Evolutionary conservation across 1,140 invertebrate species (phyloP).

Genomic region (Micrasema minimum): DNA sequence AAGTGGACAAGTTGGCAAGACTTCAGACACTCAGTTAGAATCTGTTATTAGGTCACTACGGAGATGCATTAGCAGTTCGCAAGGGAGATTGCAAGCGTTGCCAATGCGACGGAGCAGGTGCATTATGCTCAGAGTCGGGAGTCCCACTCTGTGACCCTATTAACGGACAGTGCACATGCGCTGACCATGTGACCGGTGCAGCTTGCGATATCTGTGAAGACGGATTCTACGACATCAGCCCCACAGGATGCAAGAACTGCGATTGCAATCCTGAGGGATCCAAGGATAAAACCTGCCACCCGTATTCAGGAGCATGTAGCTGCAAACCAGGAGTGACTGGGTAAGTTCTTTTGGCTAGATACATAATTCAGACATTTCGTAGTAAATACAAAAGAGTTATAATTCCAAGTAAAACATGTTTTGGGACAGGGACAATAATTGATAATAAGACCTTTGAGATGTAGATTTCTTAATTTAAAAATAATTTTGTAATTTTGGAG

Average conservation of each 20-base stretch:
- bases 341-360: too few relatives aligned
- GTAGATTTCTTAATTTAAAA: too few relatives aligned
- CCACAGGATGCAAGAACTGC: slow-evolving; percentile 86
- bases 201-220: slow-evolving; percentile 91
- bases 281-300: slow-evolving; percentile 83
- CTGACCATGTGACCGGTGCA: slow-evolving; percentile 84
- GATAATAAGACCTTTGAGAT: too few relatives aligned
- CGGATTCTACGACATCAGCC: slow-evolving; percentile 84
- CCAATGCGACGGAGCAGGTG: slow-evolving; percentile 85
- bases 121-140: slow-evolving; percentile 75
- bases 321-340: slow-evolving; percentile 89
- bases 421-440: too few relatives aligned
- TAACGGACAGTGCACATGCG: slow-evolving; percentile 82
- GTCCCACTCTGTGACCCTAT: slow-evolving; percentile 82
- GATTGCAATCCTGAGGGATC: slow-evolving; percentile 89
- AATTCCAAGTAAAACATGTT: too few relatives aligned
- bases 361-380: too few relatives aligned
- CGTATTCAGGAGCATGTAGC: slow-evolving; percentile 84
- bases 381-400: not conserved
- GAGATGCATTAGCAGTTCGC: slow-evolving; percentile 85
- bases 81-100: slow-evolving; percentile 93
- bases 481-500: too few relatives aligned
- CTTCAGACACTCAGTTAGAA: too few relatives aligned
- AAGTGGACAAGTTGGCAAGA: too few relatives aligned
- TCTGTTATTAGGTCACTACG: slow-evolving; percentile 81